These are phyloP conservation scores for Rhynchomys soricoides DNA, from an alignment of 2,113 vertebrate genomes.

Conservation along the genomic window DNA sequence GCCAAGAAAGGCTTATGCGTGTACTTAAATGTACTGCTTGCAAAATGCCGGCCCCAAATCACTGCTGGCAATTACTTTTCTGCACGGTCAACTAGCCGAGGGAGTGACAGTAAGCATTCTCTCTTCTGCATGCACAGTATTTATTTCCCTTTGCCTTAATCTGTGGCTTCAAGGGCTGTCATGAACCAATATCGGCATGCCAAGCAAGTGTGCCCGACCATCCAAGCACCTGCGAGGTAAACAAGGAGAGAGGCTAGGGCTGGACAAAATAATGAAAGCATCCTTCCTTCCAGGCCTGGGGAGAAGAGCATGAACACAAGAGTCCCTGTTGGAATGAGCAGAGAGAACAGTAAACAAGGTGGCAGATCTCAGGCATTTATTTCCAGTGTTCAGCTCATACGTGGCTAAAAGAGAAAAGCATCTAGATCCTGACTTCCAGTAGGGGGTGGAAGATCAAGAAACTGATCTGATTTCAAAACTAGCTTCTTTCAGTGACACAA, in stretches of 20 bases:
- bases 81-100: constrained; percentile 56
- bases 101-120: not conserved
- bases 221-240: constrained; percentile 1
- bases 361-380: not conserved
- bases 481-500: not conserved
- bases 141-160: constrained; percentile 25
- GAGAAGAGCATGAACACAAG: not conserved
- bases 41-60: constrained; percentile 29
- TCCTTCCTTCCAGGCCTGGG: not conserved
- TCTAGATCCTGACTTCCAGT: not conserved
- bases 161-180: constrained; percentile 14
- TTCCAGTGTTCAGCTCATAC: not conserved
- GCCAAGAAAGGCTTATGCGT: constrained; percentile 56
- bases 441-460: not conserved
- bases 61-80: constrained; percentile 61
- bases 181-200: not conserved
- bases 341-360: not conserved
- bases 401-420: not conserved
- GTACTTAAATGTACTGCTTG: constrained; percentile 1
- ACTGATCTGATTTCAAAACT: not conserved
- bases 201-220: constrained; percentile 30
- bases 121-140: not conserved
- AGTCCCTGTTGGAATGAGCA: not conserved
- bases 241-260: not conserved
- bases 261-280: constrained; percentile 28